phyloP scores from a whole-genome alignment of 2,113 vertebrate genomes.

The Nerophis lumbriciformis region DNA sequence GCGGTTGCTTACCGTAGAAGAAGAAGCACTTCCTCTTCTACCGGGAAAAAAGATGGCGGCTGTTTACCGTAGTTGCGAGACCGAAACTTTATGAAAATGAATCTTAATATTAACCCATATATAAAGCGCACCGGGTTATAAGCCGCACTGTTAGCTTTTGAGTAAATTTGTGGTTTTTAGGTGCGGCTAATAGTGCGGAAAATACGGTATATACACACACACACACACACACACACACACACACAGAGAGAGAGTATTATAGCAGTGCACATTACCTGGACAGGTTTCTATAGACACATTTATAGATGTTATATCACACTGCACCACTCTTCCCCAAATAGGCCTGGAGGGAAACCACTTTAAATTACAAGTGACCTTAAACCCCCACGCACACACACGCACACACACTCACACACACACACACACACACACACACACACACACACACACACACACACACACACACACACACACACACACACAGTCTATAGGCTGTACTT shows the following conservation, averaged over 20 bases:
- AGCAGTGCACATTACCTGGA: background rate
- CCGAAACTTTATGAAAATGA: too few species aligned
- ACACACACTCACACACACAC: conserved; percentile 6
- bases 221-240: too few species aligned
- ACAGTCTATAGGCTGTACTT: conserved; percentile 16
- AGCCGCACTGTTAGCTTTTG: too few species aligned
- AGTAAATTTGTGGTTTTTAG: too few species aligned
- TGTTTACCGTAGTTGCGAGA: too few species aligned
- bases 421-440: background rate
- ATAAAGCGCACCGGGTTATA: too few species aligned
- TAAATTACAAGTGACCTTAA: conserved; percentile 20
- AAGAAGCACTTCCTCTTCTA: too few species aligned
- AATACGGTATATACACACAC: too few species aligned
- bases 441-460: background rate
- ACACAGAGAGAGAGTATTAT: background rate
- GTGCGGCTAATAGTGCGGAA: too few species aligned
- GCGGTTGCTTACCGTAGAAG: too few species aligned
- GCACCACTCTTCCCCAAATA: conserved; percentile 15
- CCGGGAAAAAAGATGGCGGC: too few species aligned
- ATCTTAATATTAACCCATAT: too few species aligned
- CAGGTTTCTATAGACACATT: background rate
- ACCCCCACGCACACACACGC: conserved; percentile 4
- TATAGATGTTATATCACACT: background rate
- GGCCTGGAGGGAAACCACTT: conserved; percentile 23
- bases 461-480: conserved; percentile 10